phyloP scores from a whole-genome alignment of 2,797 vertebrate species.

The Sebastes itinus region DNA sequence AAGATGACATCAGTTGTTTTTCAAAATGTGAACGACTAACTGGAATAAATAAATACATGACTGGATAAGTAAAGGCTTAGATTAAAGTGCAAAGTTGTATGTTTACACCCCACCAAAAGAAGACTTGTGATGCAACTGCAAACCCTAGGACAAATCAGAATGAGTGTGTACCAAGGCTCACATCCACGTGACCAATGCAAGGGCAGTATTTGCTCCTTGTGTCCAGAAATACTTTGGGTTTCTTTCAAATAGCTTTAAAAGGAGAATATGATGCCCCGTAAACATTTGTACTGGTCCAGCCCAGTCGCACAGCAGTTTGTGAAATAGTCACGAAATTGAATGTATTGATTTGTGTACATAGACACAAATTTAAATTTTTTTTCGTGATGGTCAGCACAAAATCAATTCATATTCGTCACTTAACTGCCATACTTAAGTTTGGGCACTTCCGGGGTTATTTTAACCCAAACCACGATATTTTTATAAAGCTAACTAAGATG shows the following conservation, averaged over 20 bases:
- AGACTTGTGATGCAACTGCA: background rate
- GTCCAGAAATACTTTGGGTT: background rate
- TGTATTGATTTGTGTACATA: too few relatives aligned
- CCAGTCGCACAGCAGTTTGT: too few relatives aligned
- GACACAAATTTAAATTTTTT: too few relatives aligned
- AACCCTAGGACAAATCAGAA: background rate
- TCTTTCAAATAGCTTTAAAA: background rate
- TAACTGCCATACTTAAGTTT: too few relatives aligned
- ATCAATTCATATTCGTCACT: too few relatives aligned
- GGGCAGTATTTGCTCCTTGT: background rate
- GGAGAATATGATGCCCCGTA: background rate
- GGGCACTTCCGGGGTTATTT: too few relatives aligned
- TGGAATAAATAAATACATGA: background rate
- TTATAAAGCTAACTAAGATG: too few relatives aligned
- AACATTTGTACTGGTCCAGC: background rate
- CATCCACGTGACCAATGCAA: background rate
- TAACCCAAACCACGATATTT: too few relatives aligned
- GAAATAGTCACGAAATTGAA: too few relatives aligned
- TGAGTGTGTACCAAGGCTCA: background rate
- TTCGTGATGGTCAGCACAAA: too few relatives aligned
- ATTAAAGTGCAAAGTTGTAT: background rate
- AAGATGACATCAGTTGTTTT: background rate
- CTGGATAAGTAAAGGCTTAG: background rate
- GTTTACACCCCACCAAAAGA: background rate
- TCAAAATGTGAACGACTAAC: background rate